A percentile compares a stretch with the other conserved stretches of the same genome.
phyloP scores from a whole-genome alignment of 2,113 vertebrate genomes.

The Phoxinus phoxinus region DNA sequence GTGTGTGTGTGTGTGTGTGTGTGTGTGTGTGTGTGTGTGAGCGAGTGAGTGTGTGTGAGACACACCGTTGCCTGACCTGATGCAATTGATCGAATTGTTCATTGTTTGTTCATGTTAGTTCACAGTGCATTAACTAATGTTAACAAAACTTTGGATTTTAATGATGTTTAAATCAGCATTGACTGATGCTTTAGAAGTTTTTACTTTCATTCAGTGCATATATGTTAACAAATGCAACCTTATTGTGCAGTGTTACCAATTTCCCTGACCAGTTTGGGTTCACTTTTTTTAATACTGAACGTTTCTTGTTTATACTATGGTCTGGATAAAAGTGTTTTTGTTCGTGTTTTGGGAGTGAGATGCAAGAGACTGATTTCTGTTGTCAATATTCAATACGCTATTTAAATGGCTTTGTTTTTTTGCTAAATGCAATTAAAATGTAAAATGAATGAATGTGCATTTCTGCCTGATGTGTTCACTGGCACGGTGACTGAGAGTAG shows the following conservation, averaged over 20 bases:
- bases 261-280: not conserved
- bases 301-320: not conserved
- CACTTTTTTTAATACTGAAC: not conserved
- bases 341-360: not conserved
- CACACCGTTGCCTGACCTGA: too few relatives aligned
- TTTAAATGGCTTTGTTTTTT: constrained; percentile 16
- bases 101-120: not conserved
- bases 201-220: not conserved
- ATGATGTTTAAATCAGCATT: too few relatives aligned
- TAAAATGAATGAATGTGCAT: not conserved
- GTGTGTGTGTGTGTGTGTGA: too few relatives aligned
- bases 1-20: too few relatives aligned
- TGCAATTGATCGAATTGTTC: too few relatives aligned
- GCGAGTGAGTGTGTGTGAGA: too few relatives aligned
- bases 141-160: not conserved
- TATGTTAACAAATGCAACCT: not conserved
- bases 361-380: not conserved
- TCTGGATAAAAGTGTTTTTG: not conserved
- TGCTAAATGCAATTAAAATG: constrained; percentile 9
- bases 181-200: too few relatives aligned
- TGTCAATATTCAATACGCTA: not conserved
- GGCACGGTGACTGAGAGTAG: not conserved
- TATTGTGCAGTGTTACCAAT: not conserved
- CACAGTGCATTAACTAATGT: not conserved
- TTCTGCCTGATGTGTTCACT: not conserved